Base-by-base conservation (phyloP, 2,113 vertebrate species). In the Scytalopus superciliaris region DNA sequence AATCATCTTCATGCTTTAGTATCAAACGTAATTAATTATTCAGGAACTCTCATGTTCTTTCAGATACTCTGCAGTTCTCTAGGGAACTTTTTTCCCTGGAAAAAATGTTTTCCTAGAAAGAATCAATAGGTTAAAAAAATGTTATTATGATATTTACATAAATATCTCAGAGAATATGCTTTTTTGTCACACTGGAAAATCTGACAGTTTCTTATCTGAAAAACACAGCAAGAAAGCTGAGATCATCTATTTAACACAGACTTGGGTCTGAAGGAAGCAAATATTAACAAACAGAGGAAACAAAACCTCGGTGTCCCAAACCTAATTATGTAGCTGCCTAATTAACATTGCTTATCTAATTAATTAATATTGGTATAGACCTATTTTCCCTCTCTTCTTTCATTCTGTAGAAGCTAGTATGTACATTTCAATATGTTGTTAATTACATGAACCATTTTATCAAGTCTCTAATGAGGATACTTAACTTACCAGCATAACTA, bases 331-430 rank as follows among this genome's bases (percentile, higher is more conserved):
- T 37, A 92, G 52, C 42, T 49, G 44, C 31, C 49, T 93, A 94
- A 92, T 92, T 93, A 96, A 89, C 22, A 73, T 72, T 68, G 14
- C 14, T 90, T 92, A 44, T 18, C 6, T 95, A 96, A 89, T 93
- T 95, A 95, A 94, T 95, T 96, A 91, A 68, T 95, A 89, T 86
- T 64, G 37, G 40, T 92, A 49, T 56, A 64, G 63, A 89, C 21
- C 5, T 17, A 59, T 90, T 86, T 90, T 86, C 28, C 35, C 63
- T 86, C 63, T 90, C 49, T 90, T 76, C 25, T 72, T 90, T 72
- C 47, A 68, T 44, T 89, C 40, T 86, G 28, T 72, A 90, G 67
- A 73, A 88, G 64, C 17, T 60, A 39, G 30, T 63, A 84, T 50
- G 23, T 64, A 9, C n/a, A 90, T 92, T 83, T 86, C n/a, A 78